phyloP scores from a whole-genome alignment of 2,888 invertebrate genomes.

The Diaprepes abbreviatus region DNA sequence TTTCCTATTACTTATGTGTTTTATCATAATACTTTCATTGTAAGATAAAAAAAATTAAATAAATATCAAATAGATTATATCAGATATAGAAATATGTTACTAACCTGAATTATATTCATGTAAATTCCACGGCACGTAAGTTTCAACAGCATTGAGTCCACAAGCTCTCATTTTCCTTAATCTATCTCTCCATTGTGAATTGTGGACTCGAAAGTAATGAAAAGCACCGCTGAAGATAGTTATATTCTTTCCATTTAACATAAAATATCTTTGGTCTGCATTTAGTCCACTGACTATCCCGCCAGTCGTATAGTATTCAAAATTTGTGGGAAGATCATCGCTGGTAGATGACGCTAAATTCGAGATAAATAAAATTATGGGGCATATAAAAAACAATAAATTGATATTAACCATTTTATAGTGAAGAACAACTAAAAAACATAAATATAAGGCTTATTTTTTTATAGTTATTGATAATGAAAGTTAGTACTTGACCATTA shows the following conservation, averaged over 20 bases:
- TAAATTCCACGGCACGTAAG: conserved; percentile 89
- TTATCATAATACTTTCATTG: too few relatives aligned
- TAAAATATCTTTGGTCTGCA: conserved; percentile 61
- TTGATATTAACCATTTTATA: background rate
- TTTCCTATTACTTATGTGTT: too few relatives aligned
- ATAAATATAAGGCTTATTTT: background rate
- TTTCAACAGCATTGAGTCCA: conserved; percentile 89
- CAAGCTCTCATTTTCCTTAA: conserved; percentile 82
- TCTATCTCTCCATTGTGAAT: conserved; percentile 84
- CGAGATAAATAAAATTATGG: background rate
- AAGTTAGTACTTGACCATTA: background rate
- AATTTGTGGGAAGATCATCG: conserved; percentile 51
- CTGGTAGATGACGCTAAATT: background rate
- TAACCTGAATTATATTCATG: conserved; percentile 78
- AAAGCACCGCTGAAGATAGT: conserved; percentile 72
- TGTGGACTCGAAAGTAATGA: conserved; percentile 89
- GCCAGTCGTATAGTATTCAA: conserved; percentile 67
- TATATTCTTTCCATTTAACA: conserved; percentile 66
- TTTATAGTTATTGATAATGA: background rate
- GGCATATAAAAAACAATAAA: background rate
- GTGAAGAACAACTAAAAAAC: background rate
- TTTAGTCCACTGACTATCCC: conserved; percentile 61
- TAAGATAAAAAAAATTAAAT: too few relatives aligned
- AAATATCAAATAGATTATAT: too few relatives aligned
- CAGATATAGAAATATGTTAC: too few relatives aligned